Conservation (phyloP, 2,113 vertebrate species). For the Otocyon megalotis region DNA sequence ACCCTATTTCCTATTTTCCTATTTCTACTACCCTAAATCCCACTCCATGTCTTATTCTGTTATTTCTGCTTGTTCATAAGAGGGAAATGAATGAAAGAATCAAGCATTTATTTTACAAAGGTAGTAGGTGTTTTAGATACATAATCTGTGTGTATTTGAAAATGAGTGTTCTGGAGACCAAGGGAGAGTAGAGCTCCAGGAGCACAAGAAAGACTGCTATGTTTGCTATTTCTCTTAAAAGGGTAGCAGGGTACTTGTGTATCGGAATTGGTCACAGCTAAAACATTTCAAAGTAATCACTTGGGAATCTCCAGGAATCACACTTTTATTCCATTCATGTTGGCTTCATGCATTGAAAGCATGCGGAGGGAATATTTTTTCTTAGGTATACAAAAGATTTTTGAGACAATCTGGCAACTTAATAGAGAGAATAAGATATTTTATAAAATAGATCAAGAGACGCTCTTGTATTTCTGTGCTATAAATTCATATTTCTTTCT, state of each 20-base stretch:
- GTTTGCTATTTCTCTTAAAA: not conserved
- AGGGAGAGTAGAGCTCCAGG: not conserved
- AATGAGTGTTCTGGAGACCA: not conserved
- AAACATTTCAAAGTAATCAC: not conserved
- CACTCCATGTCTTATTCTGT: not conserved
- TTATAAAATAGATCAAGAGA: constrained; percentile 37
- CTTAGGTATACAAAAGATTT: not conserved
- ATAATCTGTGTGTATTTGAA: not conserved
- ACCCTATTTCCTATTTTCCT: not conserved
- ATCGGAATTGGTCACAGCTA: not conserved
- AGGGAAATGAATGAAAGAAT: not conserved
- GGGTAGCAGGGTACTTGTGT: not conserved
- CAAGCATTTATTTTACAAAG: not conserved
- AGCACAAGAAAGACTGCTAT: not conserved
- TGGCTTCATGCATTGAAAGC: not conserved
- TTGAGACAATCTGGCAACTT: not conserved
- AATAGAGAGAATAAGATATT: not conserved
- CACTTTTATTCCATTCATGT: not conserved
- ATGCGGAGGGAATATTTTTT: not conserved
- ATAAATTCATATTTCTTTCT: constrained; percentile 22
- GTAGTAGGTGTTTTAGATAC: not conserved
- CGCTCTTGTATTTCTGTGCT: constrained; percentile 16
- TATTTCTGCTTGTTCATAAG: constrained; percentile 13
- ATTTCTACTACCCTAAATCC: not conserved
- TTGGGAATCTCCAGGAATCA: not conserved